Evolutionary conservation across 2,113 vertebrate species (phyloP).

Genomic region (Clinocottus analis): DNA sequence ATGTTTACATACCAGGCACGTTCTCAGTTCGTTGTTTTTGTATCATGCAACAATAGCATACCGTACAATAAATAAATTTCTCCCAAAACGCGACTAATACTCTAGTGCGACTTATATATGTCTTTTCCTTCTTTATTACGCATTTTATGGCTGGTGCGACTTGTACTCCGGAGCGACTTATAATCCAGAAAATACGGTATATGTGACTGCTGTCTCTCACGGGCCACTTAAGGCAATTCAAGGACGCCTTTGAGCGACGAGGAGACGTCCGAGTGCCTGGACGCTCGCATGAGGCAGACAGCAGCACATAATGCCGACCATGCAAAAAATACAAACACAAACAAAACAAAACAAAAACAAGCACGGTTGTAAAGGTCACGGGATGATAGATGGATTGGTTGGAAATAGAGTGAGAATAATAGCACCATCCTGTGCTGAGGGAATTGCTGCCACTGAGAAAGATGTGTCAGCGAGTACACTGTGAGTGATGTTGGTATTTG

Average conservation of each 20-base stretch:
- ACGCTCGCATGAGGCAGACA: conserved; percentile 3
- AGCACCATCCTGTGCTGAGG: not conserved
- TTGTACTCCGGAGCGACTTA: no score
- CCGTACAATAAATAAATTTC: no score
- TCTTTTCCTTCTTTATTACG: no score
- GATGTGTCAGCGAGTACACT: not conserved
- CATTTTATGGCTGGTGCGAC: no score
- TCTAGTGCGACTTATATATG: no score
- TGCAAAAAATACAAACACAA: conserved; percentile 24
- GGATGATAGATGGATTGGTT: conserved; percentile 37
- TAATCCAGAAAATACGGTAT: no score
- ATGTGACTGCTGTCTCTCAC: not conserved
- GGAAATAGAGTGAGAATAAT: conserved; percentile 22
- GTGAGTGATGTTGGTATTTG: conserved; percentile 1
- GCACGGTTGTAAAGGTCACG: conserved; percentile 22
- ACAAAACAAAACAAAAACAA: conserved; percentile 44
- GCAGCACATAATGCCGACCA: conserved; percentile 29
- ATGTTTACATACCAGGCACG: no score
- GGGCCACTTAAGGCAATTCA: not conserved
- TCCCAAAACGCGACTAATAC: no score
- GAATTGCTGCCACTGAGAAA: not conserved
- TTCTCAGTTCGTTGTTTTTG: no score
- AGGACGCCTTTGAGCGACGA: not conserved
- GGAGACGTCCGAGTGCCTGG: not conserved
- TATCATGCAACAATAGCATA: no score